Evolutionary conservation across 2,888 invertebrate species (phyloP), one percentile per base, ranked within the genome.

Genomic region (Mythimna vitellina): DNA sequence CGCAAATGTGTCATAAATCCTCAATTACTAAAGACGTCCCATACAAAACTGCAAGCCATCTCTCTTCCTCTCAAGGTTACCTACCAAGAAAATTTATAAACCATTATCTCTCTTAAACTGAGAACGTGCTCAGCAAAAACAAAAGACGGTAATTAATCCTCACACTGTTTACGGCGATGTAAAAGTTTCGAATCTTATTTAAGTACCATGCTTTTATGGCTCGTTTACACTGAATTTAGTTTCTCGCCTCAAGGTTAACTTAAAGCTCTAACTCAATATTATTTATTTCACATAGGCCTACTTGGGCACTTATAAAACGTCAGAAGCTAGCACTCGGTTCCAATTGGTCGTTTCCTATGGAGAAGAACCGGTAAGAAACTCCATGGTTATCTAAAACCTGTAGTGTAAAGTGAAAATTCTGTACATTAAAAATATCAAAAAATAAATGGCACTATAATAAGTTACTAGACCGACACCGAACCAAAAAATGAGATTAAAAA

Each of bases 111-210:
- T 73, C 22, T 69, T 57, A 70, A 78, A 79, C 73, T 68, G 65
- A 63, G 56, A 81, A 80, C 61, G 73, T 78, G 74, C 70, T 67
- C 57, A 70, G 79, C 74, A 38, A 35, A 73, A 80, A 85, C 81
- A 84, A 85, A 74, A 70, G 60, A 71, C 42, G 42, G 75, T 72
- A 86, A 86, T 85, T 85, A 86, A 85, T 86, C 78, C 74, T 42
- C 69, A 75, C 70, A 78, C 81, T 81, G 76, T 86, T 82, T 82
- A 79, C 83, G 65, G 65, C 77, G 60, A 73, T 57, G 83, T 73
- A 79, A 83, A 85, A 85, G 70, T 85, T 85, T 86, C 46, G 62
- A 82, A 77, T 81, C 83, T 80, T 76, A 70, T 68, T 77, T 61
- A 76, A 82, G 77, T 75, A 81, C 77, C 72, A 79, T 82, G 70